These are phyloP conservation scores for Paracentrotus lividus DNA, from an alignment of 53 echinoderm and acorn worm species.

Conservation along the genomic window DNA sequence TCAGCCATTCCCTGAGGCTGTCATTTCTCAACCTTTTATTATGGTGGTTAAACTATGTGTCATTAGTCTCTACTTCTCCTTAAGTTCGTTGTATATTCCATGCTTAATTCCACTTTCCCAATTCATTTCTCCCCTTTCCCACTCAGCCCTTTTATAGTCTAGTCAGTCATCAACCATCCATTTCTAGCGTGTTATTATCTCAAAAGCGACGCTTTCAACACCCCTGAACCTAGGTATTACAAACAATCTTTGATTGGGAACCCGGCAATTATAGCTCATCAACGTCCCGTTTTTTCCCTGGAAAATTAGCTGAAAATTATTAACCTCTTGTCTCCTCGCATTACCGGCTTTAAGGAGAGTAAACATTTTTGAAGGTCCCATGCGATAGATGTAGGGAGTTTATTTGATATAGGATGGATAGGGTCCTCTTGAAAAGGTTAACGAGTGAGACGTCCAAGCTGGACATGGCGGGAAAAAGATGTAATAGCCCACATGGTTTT, in stretches of 20 bases:
- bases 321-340: slow-evolving; percentile 57
- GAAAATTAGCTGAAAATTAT: slow-evolving; percentile 61
- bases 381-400: slow-evolving; percentile 43
- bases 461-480: slow-evolving; percentile 5
- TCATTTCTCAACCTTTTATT: not conserved
- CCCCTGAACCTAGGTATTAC: slow-evolving; percentile 57
- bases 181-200: slow-evolving; percentile 57
- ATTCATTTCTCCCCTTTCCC: not conserved
- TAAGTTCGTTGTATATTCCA: not conserved
- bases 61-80: not conserved
- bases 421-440: slow-evolving; percentile 28
- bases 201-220: slow-evolving; percentile 58
- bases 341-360: slow-evolving; percentile 57
- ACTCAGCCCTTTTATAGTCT: not conserved
- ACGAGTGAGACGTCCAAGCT: slow-evolving; percentile 50
- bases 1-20: not conserved
- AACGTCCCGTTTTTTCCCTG: slow-evolving; percentile 38
- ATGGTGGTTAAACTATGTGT: not conserved
- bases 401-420: slow-evolving; percentile 47
- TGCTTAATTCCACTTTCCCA: not conserved
- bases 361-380: slow-evolving; percentile 49
- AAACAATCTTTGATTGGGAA: slow-evolving; percentile 69
- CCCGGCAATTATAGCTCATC: slow-evolving; percentile 61
- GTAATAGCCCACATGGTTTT: not conserved
- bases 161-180: slow-evolving; percentile 45